These are phyloP conservation scores for Myodes glareolus DNA, from an alignment of 2,113 vertebrate species.

Conservation along the genomic window DNA sequence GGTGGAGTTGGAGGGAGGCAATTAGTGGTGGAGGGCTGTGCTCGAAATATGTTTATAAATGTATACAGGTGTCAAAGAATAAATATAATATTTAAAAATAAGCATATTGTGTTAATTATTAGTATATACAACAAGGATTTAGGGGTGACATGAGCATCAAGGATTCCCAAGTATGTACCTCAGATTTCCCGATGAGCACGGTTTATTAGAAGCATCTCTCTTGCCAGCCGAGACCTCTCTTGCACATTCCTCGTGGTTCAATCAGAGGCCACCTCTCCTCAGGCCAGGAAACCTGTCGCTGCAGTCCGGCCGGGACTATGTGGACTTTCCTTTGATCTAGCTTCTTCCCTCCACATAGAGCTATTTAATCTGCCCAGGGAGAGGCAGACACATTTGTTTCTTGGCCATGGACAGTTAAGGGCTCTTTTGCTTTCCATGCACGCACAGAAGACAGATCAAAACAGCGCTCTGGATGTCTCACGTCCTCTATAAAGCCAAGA, in stretches of 20 bases:
- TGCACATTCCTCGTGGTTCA: conserved; percentile 58
- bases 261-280: conserved; percentile 56
- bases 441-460: conserved; percentile 34
- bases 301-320: conserved; percentile 25
- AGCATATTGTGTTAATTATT: not conserved
- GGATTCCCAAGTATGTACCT: conserved; percentile 30
- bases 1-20: not conserved
- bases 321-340: conserved; percentile 71
- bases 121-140: not conserved
- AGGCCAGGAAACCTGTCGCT: conserved; percentile 26
- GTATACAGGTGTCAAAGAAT: not conserved
- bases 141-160: not conserved
- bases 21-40: not conserved
- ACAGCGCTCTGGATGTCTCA: conserved; percentile 8
- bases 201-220: conserved; percentile 29
- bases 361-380: conserved; percentile 60
- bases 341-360: not conserved
- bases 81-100: not conserved
- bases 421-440: conserved; percentile 38
- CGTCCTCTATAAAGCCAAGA: conserved; percentile 24
- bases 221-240: not conserved
- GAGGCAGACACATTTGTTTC: conserved; percentile 44
- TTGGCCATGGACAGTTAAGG: conserved; percentile 51
- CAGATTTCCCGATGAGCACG: not conserved
- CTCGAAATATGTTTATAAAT: not conserved